Base-by-base conservation (phyloP, 2,888 invertebrate genomes). In the Ditula angustiorana region DNA sequence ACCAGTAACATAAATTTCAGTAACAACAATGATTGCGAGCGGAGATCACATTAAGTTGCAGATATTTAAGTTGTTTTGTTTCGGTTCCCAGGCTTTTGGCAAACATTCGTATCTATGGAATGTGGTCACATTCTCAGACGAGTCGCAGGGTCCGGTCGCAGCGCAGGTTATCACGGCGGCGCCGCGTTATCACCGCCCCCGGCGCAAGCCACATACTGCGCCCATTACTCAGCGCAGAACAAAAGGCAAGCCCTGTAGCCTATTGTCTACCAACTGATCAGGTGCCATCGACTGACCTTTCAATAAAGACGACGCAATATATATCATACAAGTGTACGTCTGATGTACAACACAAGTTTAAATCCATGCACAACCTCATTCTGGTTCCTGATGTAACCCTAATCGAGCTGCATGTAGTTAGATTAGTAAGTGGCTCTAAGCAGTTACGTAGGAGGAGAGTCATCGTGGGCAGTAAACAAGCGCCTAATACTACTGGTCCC, bases 181-280 rank as follows among this genome's bases (percentile, higher is more conserved):
- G 79, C 76, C 77, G 66, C 46, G 70, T 75, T 77, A 79, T 78
- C 78, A 74, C 69, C 68, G 81, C 82, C 80, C 81, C 79, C 72
- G 52, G n/a, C 62, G 60, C 72, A 41, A n/a, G 2, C 41, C 41
- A 72, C 83, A 85, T 84, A 77, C 81, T 78, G 76, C 72, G 74
- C 68, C 75, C 69, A 74, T 86, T 84, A 85, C 76, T 84, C 84
- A 83, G 68, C 52, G 23, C n/a, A 44, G 62, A 47, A 57, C 57
- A 57, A 63, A 57, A 50, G 57, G 33, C 24, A 24, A 26, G 53
- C 30, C 47, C 62, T 30, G 41, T 13, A n/a, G 28, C 30, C 56
- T 56, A 58, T 58, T 58, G 61, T 61, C 61, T 56, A 41, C 52
- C 16, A n/a, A 28, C 63, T 44, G 50, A 58, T 63, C 63, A 63